A percentile compares a stretch with the other conserved stretches of the same genome.
These are phyloP conservation scores for Pontoporia blainvillei DNA, from an alignment of 2,113 vertebrate species.

Conservation along the genomic window DNA sequence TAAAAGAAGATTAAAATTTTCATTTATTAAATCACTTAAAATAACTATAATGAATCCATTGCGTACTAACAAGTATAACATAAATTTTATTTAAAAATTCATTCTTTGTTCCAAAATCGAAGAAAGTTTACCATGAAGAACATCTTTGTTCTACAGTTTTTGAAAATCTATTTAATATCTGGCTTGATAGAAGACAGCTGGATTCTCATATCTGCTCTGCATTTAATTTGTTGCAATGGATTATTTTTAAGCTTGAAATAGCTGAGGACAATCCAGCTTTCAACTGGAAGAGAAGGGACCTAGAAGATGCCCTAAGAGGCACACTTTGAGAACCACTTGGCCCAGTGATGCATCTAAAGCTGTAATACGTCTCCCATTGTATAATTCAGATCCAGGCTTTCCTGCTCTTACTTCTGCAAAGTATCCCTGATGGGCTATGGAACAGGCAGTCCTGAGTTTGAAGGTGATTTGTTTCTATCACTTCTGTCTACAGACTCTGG, in stretches of 20 bases:
- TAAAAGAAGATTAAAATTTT: not conserved
- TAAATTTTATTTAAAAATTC: not conserved
- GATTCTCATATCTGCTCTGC: not conserved
- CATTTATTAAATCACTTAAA: not conserved
- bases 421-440: not conserved
- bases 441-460: not conserved
- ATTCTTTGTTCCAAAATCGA: slow-evolving; percentile 15
- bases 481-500: not conserved
- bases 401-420: not conserved
- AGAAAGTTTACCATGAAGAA: not conserved
- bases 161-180: not conserved
- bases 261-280: not conserved
- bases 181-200: not conserved
- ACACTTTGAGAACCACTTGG: not conserved
- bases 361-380: not conserved
- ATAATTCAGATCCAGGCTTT: not conserved
- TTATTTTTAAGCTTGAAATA: not conserved
- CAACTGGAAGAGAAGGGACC: not conserved
- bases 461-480: not conserved
- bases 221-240: not conserved
- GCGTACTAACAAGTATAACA: not conserved
- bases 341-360: not conserved
- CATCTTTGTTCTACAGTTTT: not conserved
- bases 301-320: not conserved
- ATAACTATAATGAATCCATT: not conserved